Evolutionary conservation across 2,888 invertebrate species (phyloP).

Genomic region (Trissonchulus latispiculum): DNA sequence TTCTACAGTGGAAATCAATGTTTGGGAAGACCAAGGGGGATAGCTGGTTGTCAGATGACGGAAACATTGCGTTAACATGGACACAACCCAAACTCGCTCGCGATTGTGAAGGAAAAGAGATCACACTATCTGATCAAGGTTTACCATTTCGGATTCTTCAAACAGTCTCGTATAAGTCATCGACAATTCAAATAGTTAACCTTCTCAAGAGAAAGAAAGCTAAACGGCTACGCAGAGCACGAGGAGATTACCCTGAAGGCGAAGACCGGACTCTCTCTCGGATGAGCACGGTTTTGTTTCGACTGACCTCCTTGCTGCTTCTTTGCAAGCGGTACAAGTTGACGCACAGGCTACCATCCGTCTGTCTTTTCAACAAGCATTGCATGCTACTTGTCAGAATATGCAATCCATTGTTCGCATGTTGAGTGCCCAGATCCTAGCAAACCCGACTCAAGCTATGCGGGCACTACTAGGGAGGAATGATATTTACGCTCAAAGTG

Average conservation of each 20-base stretch:
- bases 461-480: background rate
- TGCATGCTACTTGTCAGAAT: background rate
- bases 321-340: constrained; percentile 4
- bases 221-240: too few species aligned
- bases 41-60: background rate
- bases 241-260: too few species aligned
- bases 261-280: too few species aligned
- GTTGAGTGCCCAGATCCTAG: background rate
- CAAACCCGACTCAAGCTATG: background rate
- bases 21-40: background rate
- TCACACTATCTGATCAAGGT: background rate
- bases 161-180: too few species aligned
- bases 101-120: background rate
- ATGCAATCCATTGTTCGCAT: background rate
- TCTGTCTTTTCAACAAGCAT: background rate
- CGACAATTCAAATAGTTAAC: too few species aligned
- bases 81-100: background rate
- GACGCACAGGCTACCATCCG: background rate
- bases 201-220: too few species aligned
- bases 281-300: background rate
- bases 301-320: background rate
- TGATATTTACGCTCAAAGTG: background rate
- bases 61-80: background rate
- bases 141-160: background rate
- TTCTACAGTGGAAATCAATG: background rate